Conservation (phyloP, 2,113 vertebrate genomes). For the Lichenostomus cassidix region DNA sequence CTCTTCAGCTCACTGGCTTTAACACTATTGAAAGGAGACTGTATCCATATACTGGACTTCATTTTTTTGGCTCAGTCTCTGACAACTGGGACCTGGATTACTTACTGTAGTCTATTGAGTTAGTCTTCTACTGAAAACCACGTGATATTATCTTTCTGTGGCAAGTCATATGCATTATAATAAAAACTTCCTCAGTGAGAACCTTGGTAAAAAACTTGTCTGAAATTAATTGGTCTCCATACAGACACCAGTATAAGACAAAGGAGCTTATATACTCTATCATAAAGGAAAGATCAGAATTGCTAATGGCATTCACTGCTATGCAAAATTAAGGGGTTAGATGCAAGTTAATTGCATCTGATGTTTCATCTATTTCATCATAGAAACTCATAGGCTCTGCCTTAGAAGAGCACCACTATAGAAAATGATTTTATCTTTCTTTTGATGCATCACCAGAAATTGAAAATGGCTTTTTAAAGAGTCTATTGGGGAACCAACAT, state of each 20-base stretch:
- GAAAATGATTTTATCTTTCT: neutral
- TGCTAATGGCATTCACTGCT: neutral
- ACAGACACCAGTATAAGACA: neutral
- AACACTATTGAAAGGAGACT: neutral
- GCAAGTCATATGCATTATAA: neutral
- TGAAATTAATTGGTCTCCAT: conserved; percentile 16
- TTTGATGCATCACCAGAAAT: conserved; percentile 25
- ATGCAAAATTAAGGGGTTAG: conserved; percentile 17
- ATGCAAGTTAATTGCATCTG: conserved; percentile 21
- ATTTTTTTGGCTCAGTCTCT: neutral
- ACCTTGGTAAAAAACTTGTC: neutral
- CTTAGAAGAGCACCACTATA: neutral
- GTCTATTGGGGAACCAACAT: neutral
- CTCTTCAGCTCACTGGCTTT: neutral
- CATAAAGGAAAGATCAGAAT: conserved; percentile 19
- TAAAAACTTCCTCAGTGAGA: neutral
- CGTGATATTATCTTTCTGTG: neutral
- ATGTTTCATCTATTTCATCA: neutral
- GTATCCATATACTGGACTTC: neutral
- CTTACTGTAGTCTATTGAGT: neutral
- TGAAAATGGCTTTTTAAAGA: conserved; percentile 26
- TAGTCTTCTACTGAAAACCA: neutral
- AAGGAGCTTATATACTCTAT: neutral
- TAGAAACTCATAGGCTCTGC: neutral
- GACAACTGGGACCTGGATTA: neutral